phyloP scores from a whole-genome alignment of 1,140 invertebrate species.

The Drosophila bipectinata region DNA sequence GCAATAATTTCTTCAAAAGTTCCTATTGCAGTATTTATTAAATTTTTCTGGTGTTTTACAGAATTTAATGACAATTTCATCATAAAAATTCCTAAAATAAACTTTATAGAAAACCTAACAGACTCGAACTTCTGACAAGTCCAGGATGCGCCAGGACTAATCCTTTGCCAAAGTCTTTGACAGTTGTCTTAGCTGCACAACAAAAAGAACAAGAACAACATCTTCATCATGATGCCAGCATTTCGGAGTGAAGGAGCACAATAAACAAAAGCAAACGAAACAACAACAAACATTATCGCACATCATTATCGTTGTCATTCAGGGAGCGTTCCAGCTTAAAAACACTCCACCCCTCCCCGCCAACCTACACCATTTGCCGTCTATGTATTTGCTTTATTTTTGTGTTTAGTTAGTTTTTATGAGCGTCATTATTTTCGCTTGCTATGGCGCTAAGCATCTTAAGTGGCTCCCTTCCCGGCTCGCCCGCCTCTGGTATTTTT shows the following conservation, averaged over 20 bases:
- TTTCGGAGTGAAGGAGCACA: slow-evolving; percentile 50
- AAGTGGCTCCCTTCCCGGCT: slow-evolving; percentile 49
- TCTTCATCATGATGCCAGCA: slow-evolving; percentile 46
- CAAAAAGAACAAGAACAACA: slow-evolving; percentile 33
- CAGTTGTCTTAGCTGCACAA: slow-evolving; percentile 51
- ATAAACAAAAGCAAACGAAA: slow-evolving; percentile 73
- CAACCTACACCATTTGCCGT: no score
- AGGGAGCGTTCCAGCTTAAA: slow-evolving; percentile 62
- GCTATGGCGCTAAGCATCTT: slow-evolving; percentile 80
- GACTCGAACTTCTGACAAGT: not conserved
- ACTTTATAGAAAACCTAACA: not conserved
- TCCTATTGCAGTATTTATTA: no score
- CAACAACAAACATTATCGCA: slow-evolving; percentile 74
- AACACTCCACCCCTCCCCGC: slow-evolving; percentile 12
- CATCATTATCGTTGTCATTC: slow-evolving; percentile 82
- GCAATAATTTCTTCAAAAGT: no score
- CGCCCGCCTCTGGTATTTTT: slow-evolving; percentile 8
- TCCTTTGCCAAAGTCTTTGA: slow-evolving; percentile 57
- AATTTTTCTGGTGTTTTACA: no score
- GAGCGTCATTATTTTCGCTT: slow-evolving; percentile 82
- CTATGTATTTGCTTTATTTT: slow-evolving; percentile 72
- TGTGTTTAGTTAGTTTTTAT: slow-evolving; percentile 82
- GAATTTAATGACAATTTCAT: no score
- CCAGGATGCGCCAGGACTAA: slow-evolving; percentile 22
- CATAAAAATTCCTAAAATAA: not conserved